These are phyloP conservation scores for Drosophila nr. fundita DNA, from an alignment of 2,888 invertebrate genomes.

Conservation along the genomic window DNA sequence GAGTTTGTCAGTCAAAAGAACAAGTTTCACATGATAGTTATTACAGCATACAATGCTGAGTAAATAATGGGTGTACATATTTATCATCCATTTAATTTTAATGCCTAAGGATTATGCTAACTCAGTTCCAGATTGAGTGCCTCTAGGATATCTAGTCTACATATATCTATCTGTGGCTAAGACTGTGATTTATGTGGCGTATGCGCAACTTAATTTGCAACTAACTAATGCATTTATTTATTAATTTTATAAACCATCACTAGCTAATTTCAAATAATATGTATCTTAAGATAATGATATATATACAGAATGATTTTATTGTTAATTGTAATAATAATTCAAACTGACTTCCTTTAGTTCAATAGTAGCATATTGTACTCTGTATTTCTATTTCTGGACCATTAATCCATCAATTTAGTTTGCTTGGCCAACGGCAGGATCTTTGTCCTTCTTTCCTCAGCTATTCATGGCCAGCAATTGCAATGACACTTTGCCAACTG, in stretches of 20 bases:
- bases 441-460: not conserved
- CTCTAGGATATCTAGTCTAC: not conserved
- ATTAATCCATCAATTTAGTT: constrained; percentile 22
- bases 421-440: constrained; percentile 40
- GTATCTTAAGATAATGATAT: not conserved
- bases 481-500: constrained; percentile 48
- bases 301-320: not conserved
- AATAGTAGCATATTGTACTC: not conserved
- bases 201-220: constrained; percentile 21
- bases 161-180: not conserved
- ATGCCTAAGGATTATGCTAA: constrained; percentile 52
- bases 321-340: not conserved
- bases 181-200: constrained; percentile 17
- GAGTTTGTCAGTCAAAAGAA: constrained; percentile 6
- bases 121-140: constrained; percentile 6
- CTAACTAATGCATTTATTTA: constrained; percentile 2
- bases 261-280: not conserved
- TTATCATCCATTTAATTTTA: not conserved
- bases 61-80: not conserved
- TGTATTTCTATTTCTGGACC: not conserved
- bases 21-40: constrained; percentile 36
- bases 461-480: constrained; percentile 7
- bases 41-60: constrained; percentile 3
- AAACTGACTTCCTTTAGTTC: not conserved
- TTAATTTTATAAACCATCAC: not conserved